Evolutionary conservation across 2,797 vertebrate species (phyloP).

Genomic region (Sarcophilus harrisii): DNA sequence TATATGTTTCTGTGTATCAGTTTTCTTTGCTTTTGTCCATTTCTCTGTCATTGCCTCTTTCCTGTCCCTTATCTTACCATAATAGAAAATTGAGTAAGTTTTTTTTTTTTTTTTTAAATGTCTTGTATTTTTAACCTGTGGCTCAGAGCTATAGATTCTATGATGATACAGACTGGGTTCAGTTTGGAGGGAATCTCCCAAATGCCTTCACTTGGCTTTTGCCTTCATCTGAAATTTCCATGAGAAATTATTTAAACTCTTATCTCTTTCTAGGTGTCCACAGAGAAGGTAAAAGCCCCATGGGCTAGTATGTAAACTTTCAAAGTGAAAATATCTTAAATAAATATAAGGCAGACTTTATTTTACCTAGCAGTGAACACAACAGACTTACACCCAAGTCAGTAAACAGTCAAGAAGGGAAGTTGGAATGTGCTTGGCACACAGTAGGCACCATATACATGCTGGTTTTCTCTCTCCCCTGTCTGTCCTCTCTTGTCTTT

Average conservation of each 20-base stretch:
- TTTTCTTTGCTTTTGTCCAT: not conserved
- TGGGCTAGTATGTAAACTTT: not conserved
- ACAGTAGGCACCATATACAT: not conserved
- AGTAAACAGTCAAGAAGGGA: too few relatives aligned
- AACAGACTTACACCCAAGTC: not conserved
- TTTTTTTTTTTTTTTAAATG: not conserved
- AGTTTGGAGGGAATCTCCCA: not conserved
- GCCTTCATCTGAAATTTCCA: not conserved
- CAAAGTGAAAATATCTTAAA: not conserved
- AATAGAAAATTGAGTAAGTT: not conserved
- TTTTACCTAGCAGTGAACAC: not conserved
- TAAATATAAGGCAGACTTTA: not conserved
- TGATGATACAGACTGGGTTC: not conserved
- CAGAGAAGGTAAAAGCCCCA: not conserved
- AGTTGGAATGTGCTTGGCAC: not conserved
- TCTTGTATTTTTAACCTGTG: not conserved
- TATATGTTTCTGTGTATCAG: not conserved
- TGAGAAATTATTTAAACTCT: not conserved
- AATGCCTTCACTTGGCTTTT: not conserved
- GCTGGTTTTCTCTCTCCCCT: not conserved
- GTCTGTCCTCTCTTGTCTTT: not conserved
- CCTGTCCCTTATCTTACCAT: not conserved
- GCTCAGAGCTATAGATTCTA: not conserved
- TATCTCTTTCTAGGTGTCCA: not conserved
- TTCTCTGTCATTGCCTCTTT: not conserved